Percentiles rank a stretch among this genome's conserved stretches.
phyloP scores from a whole-genome alignment of 30 jellyfish, hydroid and myxozoan genomes.

The Mastigias papua region DNA sequence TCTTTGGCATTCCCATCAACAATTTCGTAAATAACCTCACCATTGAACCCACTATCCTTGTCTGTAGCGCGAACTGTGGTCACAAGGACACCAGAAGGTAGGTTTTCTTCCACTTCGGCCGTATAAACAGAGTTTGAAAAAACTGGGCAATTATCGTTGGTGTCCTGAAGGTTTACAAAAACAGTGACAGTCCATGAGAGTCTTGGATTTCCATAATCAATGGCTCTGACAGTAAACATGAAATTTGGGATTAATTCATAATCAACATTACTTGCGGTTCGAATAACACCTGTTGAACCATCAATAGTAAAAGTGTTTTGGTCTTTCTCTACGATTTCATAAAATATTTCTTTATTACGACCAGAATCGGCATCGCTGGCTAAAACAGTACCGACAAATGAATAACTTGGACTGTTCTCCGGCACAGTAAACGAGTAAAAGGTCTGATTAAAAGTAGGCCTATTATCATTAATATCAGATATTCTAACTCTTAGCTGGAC shows the following conservation, averaged over 20 bases:
- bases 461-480: constrained; percentile 81
- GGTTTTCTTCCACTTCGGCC: constrained; percentile 50
- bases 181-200: constrained; percentile 68
- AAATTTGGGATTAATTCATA: constrained; percentile 61
- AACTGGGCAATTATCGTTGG: constrained; percentile 80
- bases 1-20: constrained; percentile 42
- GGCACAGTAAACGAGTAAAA: constrained; percentile 46
- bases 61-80: constrained; percentile 63
- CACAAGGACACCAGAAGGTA: constrained; percentile 38
- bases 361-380: constrained; percentile 84
- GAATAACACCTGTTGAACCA: constrained; percentile 58
- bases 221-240: constrained; percentile 66
- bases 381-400: constrained; percentile 53
- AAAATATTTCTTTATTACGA: constrained; percentile 64
- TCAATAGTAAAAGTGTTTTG: constrained; percentile 57
- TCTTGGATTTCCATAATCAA: constrained; percentile 78
- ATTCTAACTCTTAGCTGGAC: constrained; percentile 35
- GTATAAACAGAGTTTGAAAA: constrained; percentile 29
- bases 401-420: constrained; percentile 49
- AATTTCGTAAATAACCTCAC: constrained; percentile 44
- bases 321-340: constrained; percentile 40
- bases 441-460: constrained; percentile 62
- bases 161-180: constrained; percentile 63
- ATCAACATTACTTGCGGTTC: constrained; percentile 31
- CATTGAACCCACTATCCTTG: constrained; percentile 58